Evolutionary conservation across 2,888 invertebrate genomes (phyloP).

Genomic region (Dyspetes luteomarginatus): DNA sequence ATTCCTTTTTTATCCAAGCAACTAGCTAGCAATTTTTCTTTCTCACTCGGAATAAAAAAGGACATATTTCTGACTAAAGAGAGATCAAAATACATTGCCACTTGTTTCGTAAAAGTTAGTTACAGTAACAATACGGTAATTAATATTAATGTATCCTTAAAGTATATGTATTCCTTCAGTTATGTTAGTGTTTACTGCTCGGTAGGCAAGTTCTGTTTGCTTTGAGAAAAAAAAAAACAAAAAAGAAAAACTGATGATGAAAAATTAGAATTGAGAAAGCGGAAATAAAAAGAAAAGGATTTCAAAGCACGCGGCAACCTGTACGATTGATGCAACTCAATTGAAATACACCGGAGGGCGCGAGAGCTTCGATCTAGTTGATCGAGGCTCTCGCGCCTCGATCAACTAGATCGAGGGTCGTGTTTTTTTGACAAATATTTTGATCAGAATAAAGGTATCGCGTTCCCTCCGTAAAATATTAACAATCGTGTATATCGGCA

Average conservation of each 20-base stretch:
- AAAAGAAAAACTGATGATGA: constrained; percentile 68
- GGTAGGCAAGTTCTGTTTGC: constrained; percentile 78
- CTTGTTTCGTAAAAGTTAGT: constrained; percentile 84
- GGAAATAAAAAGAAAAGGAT: constrained; percentile 70
- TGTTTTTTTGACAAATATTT: constrained; percentile 24
- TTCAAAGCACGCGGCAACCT: constrained; percentile 47
- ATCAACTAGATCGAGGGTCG: constrained; percentile 22
- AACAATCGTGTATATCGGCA: constrained; percentile 40
- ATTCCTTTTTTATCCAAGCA: constrained; percentile 77
- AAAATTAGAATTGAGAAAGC: constrained; percentile 76
- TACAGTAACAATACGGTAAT: constrained; percentile 82
- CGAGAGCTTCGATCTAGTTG: constrained; percentile 22
- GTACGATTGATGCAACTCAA: constrained; percentile 35
- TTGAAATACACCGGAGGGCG: constrained; percentile 12
- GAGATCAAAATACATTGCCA: constrained; percentile 90
- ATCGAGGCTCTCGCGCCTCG: constrained; percentile 9
- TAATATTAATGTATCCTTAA: constrained; percentile 77
- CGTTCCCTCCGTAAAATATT: constrained; percentile 62
- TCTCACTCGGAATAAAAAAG: constrained; percentile 81
- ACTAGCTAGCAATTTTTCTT: constrained; percentile 70
- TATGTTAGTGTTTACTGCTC: constrained; percentile 76
- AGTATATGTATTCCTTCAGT: constrained; percentile 72
- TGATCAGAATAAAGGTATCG: constrained; percentile 38
- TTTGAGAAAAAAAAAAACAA: constrained; percentile 37
- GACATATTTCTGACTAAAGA: constrained; percentile 89